Conservation (phyloP, 2,797 vertebrate genomes). For the Moxostoma hubbsi region DNA sequence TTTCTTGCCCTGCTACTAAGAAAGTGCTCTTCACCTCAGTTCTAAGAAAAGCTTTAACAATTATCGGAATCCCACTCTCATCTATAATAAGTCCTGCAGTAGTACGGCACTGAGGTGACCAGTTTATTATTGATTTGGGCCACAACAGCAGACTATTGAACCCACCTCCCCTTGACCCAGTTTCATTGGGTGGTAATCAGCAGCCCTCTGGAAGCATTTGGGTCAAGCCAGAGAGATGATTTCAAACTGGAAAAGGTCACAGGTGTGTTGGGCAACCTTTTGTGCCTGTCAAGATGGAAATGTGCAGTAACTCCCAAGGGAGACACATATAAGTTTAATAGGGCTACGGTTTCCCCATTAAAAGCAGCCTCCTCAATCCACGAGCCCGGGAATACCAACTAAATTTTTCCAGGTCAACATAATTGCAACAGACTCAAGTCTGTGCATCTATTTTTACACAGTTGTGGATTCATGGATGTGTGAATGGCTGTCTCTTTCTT, state of each 20-base stretch:
- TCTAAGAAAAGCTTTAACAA: neutral
- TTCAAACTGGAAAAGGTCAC: slow-evolving; percentile 60
- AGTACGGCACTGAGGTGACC: slow-evolving; percentile 31
- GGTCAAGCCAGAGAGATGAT: slow-evolving; percentile 48
- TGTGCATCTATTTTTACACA: slow-evolving; percentile 55
- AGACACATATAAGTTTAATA: slow-evolving; percentile 64
- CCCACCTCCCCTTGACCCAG: slow-evolving; percentile 50
- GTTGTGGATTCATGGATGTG: slow-evolving; percentile 49
- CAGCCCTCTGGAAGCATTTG: slow-evolving; percentile 37
- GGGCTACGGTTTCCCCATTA: slow-evolving; percentile 60
- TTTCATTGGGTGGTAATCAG: slow-evolving; percentile 48
- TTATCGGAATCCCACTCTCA: slow-evolving; percentile 11
- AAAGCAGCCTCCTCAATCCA: slow-evolving; percentile 55
- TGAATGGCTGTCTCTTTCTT: slow-evolving; percentile 49
- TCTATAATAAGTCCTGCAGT: slow-evolving; percentile 20
- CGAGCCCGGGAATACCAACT: slow-evolving; percentile 53
- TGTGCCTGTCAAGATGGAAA: slow-evolving; percentile 60
- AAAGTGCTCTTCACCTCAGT: neutral
- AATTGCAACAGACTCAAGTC: slow-evolving; percentile 54
- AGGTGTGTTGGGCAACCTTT: slow-evolving; percentile 56
- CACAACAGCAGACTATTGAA: slow-evolving; percentile 43
- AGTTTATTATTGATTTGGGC: slow-evolving; percentile 37
- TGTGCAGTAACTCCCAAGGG: slow-evolving; percentile 59
- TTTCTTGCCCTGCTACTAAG: slow-evolving; percentile 12
- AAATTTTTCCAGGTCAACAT: slow-evolving; percentile 60